phyloP scores from a whole-genome alignment of 2,888 invertebrate genomes.

The Idaea aversata region DNA sequence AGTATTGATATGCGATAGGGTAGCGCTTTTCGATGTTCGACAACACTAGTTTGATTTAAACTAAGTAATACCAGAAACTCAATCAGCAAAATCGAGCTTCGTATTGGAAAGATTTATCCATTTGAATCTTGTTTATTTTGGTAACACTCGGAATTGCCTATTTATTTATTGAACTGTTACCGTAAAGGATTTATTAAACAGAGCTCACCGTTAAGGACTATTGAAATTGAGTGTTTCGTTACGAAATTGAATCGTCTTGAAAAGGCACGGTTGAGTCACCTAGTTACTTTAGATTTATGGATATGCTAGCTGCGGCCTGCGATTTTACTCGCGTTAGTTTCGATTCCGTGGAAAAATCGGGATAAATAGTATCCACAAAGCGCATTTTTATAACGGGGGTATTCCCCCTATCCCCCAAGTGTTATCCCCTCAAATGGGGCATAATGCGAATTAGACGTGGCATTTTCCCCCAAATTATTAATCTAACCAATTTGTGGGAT shows the following conservation, averaged over 20 bases:
- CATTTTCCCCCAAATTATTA: too few species aligned
- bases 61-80: background rate
- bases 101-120: constrained; percentile 21
- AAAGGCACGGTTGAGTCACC: too few species aligned
- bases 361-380: too few species aligned
- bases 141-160: constrained; percentile 6
- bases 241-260: background rate
- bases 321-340: background rate
- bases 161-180: constrained; percentile 8
- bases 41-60: background rate
- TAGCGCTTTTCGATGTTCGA: too few species aligned
- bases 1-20: too few species aligned
- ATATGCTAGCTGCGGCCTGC: background rate
- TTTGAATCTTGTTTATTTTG: constrained; percentile 11
- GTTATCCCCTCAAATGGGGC: too few species aligned
- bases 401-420: too few species aligned
- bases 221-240: background rate
- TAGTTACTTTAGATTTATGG: too few species aligned
- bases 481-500: too few species aligned
- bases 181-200: background rate
- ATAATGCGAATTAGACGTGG: too few species aligned
- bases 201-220: background rate
- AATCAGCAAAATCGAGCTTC: constrained; percentile 15
- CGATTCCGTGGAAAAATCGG: too few species aligned
- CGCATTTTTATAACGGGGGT: too few species aligned